phyloP scores from a whole-genome alignment of 2,888 invertebrate species.

The Ochlodes sylvanus region DNA sequence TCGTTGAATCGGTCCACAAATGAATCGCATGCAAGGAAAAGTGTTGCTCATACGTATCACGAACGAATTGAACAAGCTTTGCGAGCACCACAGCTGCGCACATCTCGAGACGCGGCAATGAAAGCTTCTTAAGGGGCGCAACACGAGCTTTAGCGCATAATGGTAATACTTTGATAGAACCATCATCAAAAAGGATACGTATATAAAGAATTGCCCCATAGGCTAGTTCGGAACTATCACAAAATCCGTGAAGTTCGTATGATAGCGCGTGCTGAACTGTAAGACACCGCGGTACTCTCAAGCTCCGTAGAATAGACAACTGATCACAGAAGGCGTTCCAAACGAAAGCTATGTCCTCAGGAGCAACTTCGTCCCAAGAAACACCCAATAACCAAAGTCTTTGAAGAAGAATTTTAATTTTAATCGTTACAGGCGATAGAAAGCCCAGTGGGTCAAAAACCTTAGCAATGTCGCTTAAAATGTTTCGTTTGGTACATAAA shows the following conservation, averaged over 20 bases:
- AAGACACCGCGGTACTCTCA: constrained; percentile 14
- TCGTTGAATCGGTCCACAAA: constrained; percentile 39
- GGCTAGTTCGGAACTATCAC: constrained; percentile 42
- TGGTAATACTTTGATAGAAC: constrained; percentile 19
- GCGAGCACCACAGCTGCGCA: constrained; percentile 42
- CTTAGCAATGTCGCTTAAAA: constrained; percentile 39
- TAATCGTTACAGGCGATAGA: constrained; percentile 40
- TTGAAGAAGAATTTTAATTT: constrained; percentile 41
- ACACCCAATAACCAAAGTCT: constrained; percentile 38
- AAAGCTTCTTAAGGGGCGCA: constrained; percentile 42
- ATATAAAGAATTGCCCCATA: constrained; percentile 43
- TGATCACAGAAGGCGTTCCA: neutral
- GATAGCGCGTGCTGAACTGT: neutral
- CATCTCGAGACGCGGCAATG: constrained; percentile 42
- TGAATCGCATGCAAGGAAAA: neutral
- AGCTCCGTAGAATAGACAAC: neutral
- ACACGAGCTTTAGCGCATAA: constrained; percentile 41
- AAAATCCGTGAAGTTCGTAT: constrained; percentile 45
- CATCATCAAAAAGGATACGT: constrained; percentile 32
- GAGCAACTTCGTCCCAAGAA: constrained; percentile 41
- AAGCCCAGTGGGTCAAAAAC: constrained; percentile 45
- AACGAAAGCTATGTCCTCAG: constrained; percentile 18
- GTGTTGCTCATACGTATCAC: neutral
- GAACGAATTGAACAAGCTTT: constrained; percentile 6
- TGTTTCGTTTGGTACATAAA: constrained; percentile 34